phyloP scores from a whole-genome alignment of 2,797 vertebrate genomes.

The Pseudochaenichthys georgianus region DNA sequence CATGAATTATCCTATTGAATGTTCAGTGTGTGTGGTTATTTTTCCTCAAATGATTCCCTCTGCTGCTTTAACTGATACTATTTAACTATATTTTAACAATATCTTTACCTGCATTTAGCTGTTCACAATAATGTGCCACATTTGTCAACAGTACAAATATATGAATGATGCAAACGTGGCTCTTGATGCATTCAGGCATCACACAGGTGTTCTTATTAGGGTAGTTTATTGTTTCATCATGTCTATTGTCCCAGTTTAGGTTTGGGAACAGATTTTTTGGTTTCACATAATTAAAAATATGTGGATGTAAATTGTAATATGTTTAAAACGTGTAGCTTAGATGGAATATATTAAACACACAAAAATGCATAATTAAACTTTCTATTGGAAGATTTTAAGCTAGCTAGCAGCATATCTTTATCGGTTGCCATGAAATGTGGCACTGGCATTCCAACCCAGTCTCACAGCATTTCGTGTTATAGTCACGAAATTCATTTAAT shows the following conservation, averaged over 20 bases:
- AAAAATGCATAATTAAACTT: neutral
- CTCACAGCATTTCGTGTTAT: no score
- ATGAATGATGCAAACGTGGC: neutral
- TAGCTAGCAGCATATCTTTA: no score
- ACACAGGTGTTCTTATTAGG: neutral
- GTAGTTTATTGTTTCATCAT: neutral
- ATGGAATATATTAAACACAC: neutral
- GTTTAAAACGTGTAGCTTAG: neutral
- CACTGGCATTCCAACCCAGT: no score
- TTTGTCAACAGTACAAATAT: neutral
- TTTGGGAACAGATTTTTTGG: neutral
- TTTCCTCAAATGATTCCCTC: neutral
- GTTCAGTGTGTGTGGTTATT: slow-evolving; percentile 18
- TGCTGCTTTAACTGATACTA: neutral
- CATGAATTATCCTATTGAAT: neutral
- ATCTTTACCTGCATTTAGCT: neutral
- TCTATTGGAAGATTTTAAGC: no score
- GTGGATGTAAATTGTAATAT: neutral
- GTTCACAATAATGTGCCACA: neutral
- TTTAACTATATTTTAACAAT: neutral
- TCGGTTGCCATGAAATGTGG: no score
- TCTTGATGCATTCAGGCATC: neutral
- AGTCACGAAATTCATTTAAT: no score
- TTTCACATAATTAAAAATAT: neutral
- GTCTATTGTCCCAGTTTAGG: neutral